Evolutionary conservation across 2,797 vertebrate species (phyloP).

Genomic region (Smutsia temminckii): DNA sequence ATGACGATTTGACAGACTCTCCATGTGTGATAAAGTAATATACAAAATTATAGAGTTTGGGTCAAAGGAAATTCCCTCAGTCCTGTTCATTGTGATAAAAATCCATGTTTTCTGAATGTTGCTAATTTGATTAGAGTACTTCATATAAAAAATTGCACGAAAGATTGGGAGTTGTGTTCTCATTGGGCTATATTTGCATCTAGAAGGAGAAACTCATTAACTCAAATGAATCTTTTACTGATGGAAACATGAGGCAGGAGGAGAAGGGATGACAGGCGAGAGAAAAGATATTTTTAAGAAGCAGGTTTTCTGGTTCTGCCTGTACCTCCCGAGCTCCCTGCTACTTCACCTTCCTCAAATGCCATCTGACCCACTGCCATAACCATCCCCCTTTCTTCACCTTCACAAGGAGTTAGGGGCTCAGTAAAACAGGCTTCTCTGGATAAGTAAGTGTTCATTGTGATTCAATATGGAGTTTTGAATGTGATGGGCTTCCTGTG

Average conservation of each 20-base stretch:
- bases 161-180: slow-evolving; percentile 34
- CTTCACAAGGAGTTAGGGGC: background rate
- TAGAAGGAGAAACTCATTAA: slow-evolving; percentile 53
- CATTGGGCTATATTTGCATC: slow-evolving; percentile 38
- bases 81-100: slow-evolving; percentile 6
- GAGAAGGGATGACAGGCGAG: background rate
- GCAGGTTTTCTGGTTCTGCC: background rate
- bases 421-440: background rate
- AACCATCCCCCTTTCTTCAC: background rate
- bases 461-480: background rate
- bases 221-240: slow-evolving; percentile 57
- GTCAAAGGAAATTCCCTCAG: background rate
- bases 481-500: background rate
- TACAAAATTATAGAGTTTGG: background rate
- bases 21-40: background rate
- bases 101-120: background rate
- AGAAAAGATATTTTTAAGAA: background rate
- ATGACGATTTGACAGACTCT: background rate
- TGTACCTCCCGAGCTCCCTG: background rate
- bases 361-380: no score
- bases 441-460: background rate
- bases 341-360: background rate
- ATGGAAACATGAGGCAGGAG: background rate
- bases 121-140: slow-evolving; percentile 39
- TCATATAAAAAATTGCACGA: slow-evolving; percentile 41